phyloP scores from a whole-genome alignment of 2,113 vertebrate species.

The Hiodon tergisus region DNA sequence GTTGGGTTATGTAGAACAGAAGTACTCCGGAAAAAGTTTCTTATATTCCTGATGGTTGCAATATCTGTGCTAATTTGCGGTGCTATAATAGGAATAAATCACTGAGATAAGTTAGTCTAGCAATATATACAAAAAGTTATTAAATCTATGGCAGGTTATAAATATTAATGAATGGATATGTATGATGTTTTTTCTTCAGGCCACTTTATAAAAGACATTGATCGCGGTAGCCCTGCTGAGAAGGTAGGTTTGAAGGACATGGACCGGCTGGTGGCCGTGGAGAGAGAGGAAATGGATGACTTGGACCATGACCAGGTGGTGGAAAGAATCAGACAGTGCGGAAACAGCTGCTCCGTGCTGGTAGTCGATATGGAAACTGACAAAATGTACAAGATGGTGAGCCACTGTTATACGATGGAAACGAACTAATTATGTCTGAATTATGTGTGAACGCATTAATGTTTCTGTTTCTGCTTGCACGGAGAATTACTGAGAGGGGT shows the following conservation, averaged over 20 bases:
- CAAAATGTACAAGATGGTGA: constrained; percentile 77
- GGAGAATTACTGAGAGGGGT: no score
- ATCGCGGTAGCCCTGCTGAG: constrained; percentile 74
- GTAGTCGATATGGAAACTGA: constrained; percentile 77
- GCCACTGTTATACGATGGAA: constrained; percentile 3
- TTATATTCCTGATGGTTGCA: no score
- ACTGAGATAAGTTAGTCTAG: background rate
- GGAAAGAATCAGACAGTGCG: constrained; percentile 65
- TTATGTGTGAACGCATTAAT: no score
- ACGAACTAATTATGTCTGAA: background rate
- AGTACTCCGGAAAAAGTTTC: no score
- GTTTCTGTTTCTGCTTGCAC: no score
- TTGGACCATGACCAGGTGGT: constrained; percentile 74
- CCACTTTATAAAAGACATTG: constrained; percentile 75
- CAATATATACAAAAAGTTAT: background rate
- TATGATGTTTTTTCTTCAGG: constrained; percentile 48
- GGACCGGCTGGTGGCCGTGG: constrained; percentile 81
- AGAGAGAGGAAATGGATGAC: constrained; percentile 62
- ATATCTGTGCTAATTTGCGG: no score
- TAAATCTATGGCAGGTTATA: background rate
- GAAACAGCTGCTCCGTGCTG: constrained; percentile 67
- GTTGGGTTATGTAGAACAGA: no score
- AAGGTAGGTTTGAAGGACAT: constrained; percentile 65
- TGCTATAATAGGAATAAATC: background rate
- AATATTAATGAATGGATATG: background rate